These are phyloP conservation scores for Cephus pulcher DNA, from an alignment of 2,888 invertebrate species.

Conservation along the genomic window DNA sequence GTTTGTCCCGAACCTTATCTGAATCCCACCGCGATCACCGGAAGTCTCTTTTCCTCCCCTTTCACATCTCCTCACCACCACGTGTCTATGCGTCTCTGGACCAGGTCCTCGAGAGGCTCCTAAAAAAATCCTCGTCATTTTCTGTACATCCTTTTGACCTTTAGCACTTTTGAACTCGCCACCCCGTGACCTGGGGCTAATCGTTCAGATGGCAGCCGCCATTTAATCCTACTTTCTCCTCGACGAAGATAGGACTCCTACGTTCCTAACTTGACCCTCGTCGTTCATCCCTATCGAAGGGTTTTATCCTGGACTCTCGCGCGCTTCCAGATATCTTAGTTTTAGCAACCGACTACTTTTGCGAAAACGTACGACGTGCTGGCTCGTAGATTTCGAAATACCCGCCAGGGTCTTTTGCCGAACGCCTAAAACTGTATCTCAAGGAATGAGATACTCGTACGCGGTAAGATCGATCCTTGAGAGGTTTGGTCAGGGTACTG, in stretches of 20 bases:
- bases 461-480: not conserved
- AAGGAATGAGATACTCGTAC: not conserved
- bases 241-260: not conserved
- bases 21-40: not conserved
- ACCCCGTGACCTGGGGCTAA: not conserved
- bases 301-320: not conserved
- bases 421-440: not conserved
- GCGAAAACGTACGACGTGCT: not conserved
- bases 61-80: not conserved
- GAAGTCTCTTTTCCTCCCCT: not conserved
- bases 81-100: not conserved
- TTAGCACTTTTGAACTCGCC: not conserved
- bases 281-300: not conserved
- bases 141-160: not conserved
- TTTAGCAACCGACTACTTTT: not conserved
- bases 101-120: not conserved
- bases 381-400: not conserved
- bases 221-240: not conserved
- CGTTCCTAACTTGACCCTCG: not conserved
- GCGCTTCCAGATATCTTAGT: not conserved
- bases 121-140: not conserved
- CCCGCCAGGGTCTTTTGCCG: not conserved
- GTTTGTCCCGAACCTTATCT: not conserved
- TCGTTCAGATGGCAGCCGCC: not conserved
- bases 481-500: not conserved